These are phyloP conservation scores for Trachurus trachurus DNA, from an alignment of 2,797 vertebrate genomes.

Conservation along the genomic window DNA sequence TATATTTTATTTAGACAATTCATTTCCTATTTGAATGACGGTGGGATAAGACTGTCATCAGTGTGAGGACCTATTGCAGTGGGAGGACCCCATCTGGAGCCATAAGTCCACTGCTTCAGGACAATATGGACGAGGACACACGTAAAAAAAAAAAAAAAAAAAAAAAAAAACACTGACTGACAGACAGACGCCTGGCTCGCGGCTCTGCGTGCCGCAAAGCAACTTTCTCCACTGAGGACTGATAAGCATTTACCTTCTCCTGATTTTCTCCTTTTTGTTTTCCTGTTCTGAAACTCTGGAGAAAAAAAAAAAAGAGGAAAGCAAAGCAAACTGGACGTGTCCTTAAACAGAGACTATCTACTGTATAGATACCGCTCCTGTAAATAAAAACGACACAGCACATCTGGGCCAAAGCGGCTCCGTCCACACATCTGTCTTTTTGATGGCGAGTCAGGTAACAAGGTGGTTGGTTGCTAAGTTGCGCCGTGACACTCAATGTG, in stretches of 20 bases:
- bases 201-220: constrained; percentile 27
- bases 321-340: constrained; percentile 43
- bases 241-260: constrained; percentile 51
- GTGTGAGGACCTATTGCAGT: constrained; percentile 65
- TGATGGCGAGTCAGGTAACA: constrained; percentile 77
- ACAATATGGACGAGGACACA: constrained; percentile 49
- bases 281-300: constrained; percentile 23
- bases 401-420: constrained; percentile 85
- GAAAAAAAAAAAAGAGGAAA: not conserved
- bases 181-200: constrained; percentile 29
- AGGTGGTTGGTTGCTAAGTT: constrained; percentile 79
- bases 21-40: constrained; percentile 80
- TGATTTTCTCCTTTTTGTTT: constrained; percentile 34
- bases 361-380: constrained; percentile 69
- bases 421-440: constrained; percentile 77
- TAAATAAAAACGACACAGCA: constrained; percentile 77
- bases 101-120: constrained; percentile 54
- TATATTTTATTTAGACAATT: constrained; percentile 87
- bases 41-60: constrained; percentile 69
- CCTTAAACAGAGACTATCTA: constrained; percentile 61
- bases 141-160: constrained; percentile 1
- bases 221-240: constrained; percentile 41
- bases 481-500: constrained; percentile 74
- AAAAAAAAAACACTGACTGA: constrained; percentile 26
- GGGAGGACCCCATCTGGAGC: constrained; percentile 67